Evolutionary conservation across 2,797 vertebrate species (phyloP), one percentile per base, ranked within the genome.

Genomic region (Hemibagrus guttatus): DNA sequence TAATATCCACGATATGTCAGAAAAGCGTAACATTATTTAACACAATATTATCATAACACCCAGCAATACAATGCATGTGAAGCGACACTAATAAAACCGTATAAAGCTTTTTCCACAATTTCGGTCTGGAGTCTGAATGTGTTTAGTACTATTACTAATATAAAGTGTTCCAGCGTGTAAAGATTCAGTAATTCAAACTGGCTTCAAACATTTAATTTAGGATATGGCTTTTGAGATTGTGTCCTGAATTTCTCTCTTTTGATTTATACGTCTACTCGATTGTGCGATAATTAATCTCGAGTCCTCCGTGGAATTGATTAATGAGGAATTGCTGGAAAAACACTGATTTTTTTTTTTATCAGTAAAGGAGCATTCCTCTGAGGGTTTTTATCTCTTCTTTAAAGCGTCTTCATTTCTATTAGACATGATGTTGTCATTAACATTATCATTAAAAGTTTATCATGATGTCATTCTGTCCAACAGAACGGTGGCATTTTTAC

Each of bases 21-120:
- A 16, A 75, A 14, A 52, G 46, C 46, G 42, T 74, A 3, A 76
- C 49, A 56, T 39, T 23, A 79, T 6, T 13, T 59, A 21, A 19
- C 6, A 76, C 3, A 76, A 75, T n/a, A 75, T 26, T 4, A 72
- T 68, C 28, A 68, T 46, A 26, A 72, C 23, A 72, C 69, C 5
- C 4, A 72, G 39, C 4, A 9, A 21, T 14, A 26, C 42, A 39
- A 42, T 72, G 42, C 46, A 28, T 28, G 81, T 69, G 81, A 81
- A 61, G 26, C 75, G 75, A 76, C 81, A 71, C 11, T 84, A 80
- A 63, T 81, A 81, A 79, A 85, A 68, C 49, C 59, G 21, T 46
- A 26, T 72, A 72, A 85, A n/a, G 42, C 28, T 63, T 76, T 59
- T 23, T 39, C 31, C 11, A n/a, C 23, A 19, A 6, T 39, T 56